These are phyloP conservation scores for Lepilemur septentrionalis DNA, from an alignment of 2,797 vertebrate species.

Conservation along the genomic window DNA sequence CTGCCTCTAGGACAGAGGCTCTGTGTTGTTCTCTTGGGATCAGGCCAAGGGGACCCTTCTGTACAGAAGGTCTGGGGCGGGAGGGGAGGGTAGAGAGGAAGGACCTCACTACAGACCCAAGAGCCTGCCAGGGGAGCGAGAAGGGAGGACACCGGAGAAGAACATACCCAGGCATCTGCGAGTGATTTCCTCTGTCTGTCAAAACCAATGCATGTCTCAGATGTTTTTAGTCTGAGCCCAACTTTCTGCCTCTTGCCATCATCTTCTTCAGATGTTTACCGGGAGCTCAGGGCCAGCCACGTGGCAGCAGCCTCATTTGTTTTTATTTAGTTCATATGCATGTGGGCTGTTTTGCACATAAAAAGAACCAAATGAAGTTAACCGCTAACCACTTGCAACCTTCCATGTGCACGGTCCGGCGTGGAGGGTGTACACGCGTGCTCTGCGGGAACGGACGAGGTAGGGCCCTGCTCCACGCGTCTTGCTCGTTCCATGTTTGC, in stretches of 20 bases:
- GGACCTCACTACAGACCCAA: background rate
- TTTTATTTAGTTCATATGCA: slow-evolving; percentile 64
- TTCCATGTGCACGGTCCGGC: fast-evolving
- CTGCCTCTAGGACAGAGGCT: background rate
- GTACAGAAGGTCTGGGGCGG: background rate
- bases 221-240: slow-evolving; percentile 12
- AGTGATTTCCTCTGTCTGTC: slow-evolving; percentile 70
- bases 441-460: background rate
- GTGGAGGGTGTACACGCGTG: fast-evolving
- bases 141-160: background rate
- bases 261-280: slow-evolving; percentile 60
- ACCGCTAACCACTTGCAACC: background rate
- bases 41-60: background rate
- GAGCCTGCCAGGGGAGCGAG: background rate
- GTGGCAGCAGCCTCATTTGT: slow-evolving; percentile 67
- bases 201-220: slow-evolving; percentile 20
- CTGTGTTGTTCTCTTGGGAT: background rate
- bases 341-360: slow-evolving; percentile 56
- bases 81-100: background rate
- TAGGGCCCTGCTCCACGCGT: background rate
- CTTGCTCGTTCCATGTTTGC: background rate
- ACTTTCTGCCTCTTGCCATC: slow-evolving; percentile 43
- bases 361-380: slow-evolving; percentile 20
- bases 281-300: slow-evolving; percentile 61
- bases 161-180: slow-evolving; percentile 18